Evolutionary conservation across 64 coral and sea anemone species (phyloP), one percentile per base, ranked within the genome.

Genomic region (Hydrozoanthus tunicans): DNA sequence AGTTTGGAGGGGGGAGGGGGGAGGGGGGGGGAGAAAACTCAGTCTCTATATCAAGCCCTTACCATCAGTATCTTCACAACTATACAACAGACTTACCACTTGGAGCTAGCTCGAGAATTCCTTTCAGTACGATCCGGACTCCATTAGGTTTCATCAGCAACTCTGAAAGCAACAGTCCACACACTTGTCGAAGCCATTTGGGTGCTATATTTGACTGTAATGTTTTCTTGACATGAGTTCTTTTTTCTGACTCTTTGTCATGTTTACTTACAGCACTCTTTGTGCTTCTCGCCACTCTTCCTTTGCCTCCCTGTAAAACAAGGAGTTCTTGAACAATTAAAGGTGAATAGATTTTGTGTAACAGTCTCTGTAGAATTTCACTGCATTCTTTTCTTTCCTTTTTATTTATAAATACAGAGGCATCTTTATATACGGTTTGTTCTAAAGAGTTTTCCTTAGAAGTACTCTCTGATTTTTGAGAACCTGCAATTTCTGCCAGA

Each of bases 111-210:
- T 96, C 97, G 14, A 99, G 70, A 54, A 99, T 26, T 6, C 88
- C 97, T 86, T n/a, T 89, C 24, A 99, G 53, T 20, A 99, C 83
- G 63, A 89, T 92, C 10, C 92, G 85, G 4, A 99, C 94, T 53
- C 97, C 97, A 92, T 99, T 93, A 90, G 32, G 6, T 75, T 86
- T 96, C 94, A 95, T 99, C 43, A 99, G 61, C 27, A 92, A 67
- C 92, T 93, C 92, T 56, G 97, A 99, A 32, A 99, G 77, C 17
- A 99, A 26, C 51, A 90, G 89, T 5, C 97, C 97, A 94, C 97
- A 99, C 81, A 94, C 77, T 53, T 86, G 59, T 24, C 23, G 93
- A 90, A 99, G 88, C 97, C 97, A 99, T 72, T 90, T 94, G 6
- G 94, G 97, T 7, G 85, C 71, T 25, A 52, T 13, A 54, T 32